A percentile compares a stretch with the other conserved stretches of the same genome.
Evolutionary conservation across 2,113 vertebrate genomes (phyloP).

Genomic region (Procapra przewalskii): DNA sequence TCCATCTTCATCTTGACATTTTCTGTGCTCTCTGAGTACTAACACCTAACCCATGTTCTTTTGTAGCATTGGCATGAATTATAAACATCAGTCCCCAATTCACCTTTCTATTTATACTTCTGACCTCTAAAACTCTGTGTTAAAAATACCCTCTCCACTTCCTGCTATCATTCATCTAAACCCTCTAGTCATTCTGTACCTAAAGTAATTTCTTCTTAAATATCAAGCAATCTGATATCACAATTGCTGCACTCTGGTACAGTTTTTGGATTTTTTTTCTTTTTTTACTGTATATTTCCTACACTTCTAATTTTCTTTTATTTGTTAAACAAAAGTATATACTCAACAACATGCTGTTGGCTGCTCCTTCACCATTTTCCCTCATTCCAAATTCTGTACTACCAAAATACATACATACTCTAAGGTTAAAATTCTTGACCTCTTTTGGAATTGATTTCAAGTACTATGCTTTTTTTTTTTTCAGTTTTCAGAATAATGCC

Average conservation of each 20-base stretch:
- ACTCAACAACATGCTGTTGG: neutral
- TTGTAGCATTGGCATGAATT: neutral
- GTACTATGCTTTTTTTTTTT: neutral
- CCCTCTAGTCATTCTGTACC: neutral
- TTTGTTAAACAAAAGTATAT: neutral
- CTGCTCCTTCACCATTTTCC: neutral
- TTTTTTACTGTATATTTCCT: neutral
- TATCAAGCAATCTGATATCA: neutral
- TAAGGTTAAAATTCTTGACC: neutral
- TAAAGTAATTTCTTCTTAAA: neutral
- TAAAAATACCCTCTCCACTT: neutral
- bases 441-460: neutral
- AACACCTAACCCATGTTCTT: neutral
- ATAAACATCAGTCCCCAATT: neutral
- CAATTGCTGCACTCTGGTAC: neutral
- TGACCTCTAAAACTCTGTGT: neutral
- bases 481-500: neutral
- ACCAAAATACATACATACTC: no score
- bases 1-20: neutral
- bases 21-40: neutral
- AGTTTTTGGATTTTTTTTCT: neutral
- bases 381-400: neutral
- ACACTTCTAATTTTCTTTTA: neutral
- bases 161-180: neutral
- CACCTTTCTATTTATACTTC: neutral